Percentiles rank a stretch among this genome's conserved stretches.
These are phyloP conservation scores for Rhinichthys osculus DNA, from an alignment of 2,797 vertebrate species.

Conservation along the genomic window DNA sequence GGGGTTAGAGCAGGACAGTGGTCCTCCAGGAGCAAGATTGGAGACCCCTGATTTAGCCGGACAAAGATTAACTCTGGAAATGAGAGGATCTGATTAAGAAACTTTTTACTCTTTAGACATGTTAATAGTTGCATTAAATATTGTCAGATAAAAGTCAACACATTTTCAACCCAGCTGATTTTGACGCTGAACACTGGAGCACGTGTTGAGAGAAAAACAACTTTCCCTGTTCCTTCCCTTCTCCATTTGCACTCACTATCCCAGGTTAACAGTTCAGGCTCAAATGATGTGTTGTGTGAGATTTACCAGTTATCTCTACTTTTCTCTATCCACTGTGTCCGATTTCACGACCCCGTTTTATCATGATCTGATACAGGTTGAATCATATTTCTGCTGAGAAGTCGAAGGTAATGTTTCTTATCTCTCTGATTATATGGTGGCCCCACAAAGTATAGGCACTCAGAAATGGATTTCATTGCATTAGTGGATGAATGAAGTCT, in stretches of 20 bases:
- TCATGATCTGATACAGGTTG: constrained; percentile 27
- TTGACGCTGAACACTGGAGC: constrained; percentile 32
- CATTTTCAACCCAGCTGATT: not conserved
- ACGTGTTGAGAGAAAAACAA: not conserved
- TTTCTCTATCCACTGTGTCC: constrained; percentile 59
- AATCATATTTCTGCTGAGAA: constrained; percentile 37
- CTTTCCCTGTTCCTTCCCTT: constrained; percentile 4
- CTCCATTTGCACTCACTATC: constrained; percentile 24
- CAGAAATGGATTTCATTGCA: not conserved
- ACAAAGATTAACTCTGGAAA: not conserved
- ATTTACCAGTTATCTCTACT: constrained; percentile 63
- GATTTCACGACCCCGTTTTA: constrained; percentile 42
- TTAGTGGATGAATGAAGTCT: not conserved
- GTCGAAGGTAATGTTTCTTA: not conserved
- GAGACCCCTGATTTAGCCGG: not conserved
- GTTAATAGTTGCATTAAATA: not conserved
- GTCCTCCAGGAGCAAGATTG: no score
- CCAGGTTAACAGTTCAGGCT: constrained; percentile 63
- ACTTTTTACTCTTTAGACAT: not conserved
- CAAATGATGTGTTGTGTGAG: constrained; percentile 60
- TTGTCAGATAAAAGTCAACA: not conserved
- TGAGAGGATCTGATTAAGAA: not conserved
- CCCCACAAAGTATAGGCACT: constrained; percentile 14
- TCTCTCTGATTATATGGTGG: not conserved
- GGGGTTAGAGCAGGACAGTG: no score